Evolutionary conservation across 2,888 invertebrate species (phyloP), one percentile per base, ranked within the genome.

Genomic region (Polyploca ridens): DNA sequence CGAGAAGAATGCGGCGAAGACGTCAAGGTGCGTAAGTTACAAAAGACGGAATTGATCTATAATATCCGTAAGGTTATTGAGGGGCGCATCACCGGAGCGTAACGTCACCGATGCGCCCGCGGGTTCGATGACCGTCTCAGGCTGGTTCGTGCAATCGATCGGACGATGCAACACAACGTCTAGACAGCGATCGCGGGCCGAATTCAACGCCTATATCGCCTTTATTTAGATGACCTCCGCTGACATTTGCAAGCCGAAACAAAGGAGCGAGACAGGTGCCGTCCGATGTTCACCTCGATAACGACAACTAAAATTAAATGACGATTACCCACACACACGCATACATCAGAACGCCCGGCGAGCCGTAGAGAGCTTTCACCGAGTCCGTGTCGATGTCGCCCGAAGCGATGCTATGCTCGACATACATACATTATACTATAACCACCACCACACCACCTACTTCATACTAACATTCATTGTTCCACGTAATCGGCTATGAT

Each of bases 101-200:
- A 92, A 92, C 93, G 93, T 94, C 93, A 93, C 90, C 92, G 93
- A 93, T 91, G 93, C 92, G 91, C 90, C 90, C 90, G 87, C 84
- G 90, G 90, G 93, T 93, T 93, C 93, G 89, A 86, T 82, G 93
- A 92, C 93, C 93, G 93, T 90, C 93, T 91, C 90, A 90, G 88
- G 90, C 87, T 86, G 81, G 88, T 86, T 87, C 91, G 90, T 90
- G 88, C 91, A 90, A 94, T 94, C 93, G 93, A 94, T 94, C 89
- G 91, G 89, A 88, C 93, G 89, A 90, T 90, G 91, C 92, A 91
- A 90, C 89, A 81, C 87, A 89, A 87, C 89, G 93, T 93, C 93
- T 93, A 93, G 93, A 92, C 93, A 86, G 84, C 87, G 89, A 90
- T 88, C 90, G 87, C 85, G 82, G 84, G 86, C 90, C 91, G 82